These are phyloP conservation scores for Diplodus puntazzo DNA, from an alignment of 2,797 vertebrate species.

Conservation along the genomic window DNA sequence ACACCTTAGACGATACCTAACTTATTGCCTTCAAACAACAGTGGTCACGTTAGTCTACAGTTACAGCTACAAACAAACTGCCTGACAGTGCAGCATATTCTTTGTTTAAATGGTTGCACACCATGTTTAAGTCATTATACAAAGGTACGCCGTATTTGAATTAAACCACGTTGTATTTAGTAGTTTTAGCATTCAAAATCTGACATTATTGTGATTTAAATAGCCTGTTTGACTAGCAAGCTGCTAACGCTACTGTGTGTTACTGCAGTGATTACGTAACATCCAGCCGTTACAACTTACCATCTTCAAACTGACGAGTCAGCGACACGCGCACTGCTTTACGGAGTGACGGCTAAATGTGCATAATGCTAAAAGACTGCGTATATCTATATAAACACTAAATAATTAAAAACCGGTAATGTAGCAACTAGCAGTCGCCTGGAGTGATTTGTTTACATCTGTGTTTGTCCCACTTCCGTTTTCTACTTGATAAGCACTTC, in stretches of 20 bases:
- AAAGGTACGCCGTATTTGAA: too few species aligned
- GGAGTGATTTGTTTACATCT: constrained; percentile 43
- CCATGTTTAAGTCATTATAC: background rate
- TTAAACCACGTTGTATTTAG: background rate
- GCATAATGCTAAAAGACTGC: background rate
- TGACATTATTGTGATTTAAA: background rate
- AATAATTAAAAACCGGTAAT: rapidly evolving
- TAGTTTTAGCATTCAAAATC: background rate
- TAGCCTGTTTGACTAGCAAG: background rate
- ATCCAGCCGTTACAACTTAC: constrained; percentile 30
- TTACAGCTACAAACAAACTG: background rate
- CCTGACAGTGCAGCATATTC: background rate
- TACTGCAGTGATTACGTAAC: constrained; percentile 1
- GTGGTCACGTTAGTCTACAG: too few species aligned
- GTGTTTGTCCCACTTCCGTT: constrained; percentile 21
- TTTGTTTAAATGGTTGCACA: background rate
- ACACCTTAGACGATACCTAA: too few species aligned
- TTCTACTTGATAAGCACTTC: rapidly evolving
- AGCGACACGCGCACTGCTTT: background rate
- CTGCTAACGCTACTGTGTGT: rapidly evolving
- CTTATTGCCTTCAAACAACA: too few species aligned
- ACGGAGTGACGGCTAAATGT: background rate
- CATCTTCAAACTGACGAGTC: constrained; percentile 52
- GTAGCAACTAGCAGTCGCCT: background rate
- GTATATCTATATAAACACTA: background rate